Base-by-base conservation (phyloP, 2,797 vertebrate species). In the Champsocephalus esox region DNA sequence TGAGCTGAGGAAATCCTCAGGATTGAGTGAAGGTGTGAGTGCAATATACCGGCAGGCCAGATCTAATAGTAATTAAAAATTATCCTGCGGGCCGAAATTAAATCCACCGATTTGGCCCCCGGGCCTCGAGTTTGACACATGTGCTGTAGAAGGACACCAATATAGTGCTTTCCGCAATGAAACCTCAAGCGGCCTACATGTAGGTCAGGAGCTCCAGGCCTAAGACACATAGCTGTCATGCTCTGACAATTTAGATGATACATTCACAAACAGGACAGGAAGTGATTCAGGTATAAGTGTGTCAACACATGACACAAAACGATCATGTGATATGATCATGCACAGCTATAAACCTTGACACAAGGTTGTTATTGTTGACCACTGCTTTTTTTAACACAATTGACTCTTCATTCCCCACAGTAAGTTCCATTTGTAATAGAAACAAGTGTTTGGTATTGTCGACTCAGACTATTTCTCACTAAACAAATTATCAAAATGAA, bases 181-280 rank as follows among this genome's bases (percentile, higher is more conserved):
- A 56, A 64, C 48, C 43, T 67, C 65, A 49, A 32, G 38, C 38
- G 70, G 57, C 57, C 59, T 57, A 28, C 54, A 50, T 69, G 71
- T 73, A 79, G 85, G 82, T 66, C 77, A 80, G 24, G 10, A 41
- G 28, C 73, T 80, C 8, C 46, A 86, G 90, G 87, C 84, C 89
- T 79, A 80, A 48, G 61, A 77, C 28, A 32, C 13, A 65, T 28
- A 51, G 59, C 17, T 32, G 44, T 63, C 41, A 61, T 32, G 9
- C 16, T 8, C 9, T n/a, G 21, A 52, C 43, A 56, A 56, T 60
- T 65, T 0, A 16, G 21, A 46, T 76, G 56, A 70, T 34, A 10
- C 44, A 19, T 65, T 71, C 52, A 64, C 46, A 61, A 2, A 49
- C 17, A 66, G 17, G 6, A 11, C 19, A 17, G 38, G 34, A 34